Base-by-base conservation (phyloP, 2,797 vertebrate species). In the Eutrigla gurnardus region DNA sequence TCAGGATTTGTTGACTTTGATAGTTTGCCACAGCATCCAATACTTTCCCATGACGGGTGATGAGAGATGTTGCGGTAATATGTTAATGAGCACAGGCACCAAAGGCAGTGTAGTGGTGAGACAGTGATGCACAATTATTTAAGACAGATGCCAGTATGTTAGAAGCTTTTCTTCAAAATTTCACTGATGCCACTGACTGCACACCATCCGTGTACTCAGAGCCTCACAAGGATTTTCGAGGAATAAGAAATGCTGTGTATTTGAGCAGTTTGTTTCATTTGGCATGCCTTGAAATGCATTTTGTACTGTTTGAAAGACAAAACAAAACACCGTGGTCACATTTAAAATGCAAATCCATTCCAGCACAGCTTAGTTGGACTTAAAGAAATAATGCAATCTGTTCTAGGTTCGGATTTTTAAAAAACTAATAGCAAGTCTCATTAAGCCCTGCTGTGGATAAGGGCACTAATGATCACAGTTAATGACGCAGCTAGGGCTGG, bases 51-150 rank as follows among this genome's bases (percentile, higher is more conserved):
- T 49, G 39, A 52, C 5, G 52, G 50, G 35, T 46, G 65, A 54
- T 64, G 67, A 73, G 40, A 5, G 54, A 68, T 70, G 67, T 62
- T 79, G 74, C 77, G 66, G 78, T 53, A 63, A 67, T 64, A 83
- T 70, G 76, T 59, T 80, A 54, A 85, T 76, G 33, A 70, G 43
- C 54, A 45, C 10, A 71, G 78, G 77, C 85, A 72, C 75, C 80
- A 77, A 62, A 73, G 40, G 35, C 43, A 52, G 42, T 62, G 32
- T 49, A 42, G 75, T 73, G 75, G 73, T 78, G 69, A 70, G 81
- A 79, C 77, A 78, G 69, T 35, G 74, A 78, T 74, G 70, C 70
- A 74, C 76, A 70, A 57, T 81, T 60, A 65, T 82, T 60, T 53
- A 61, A 82, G 65, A 86, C 70, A 63, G 74, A 86, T 73, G 78